These are phyloP conservation scores for Pelmatolapia mariae DNA, from an alignment of 2,113 vertebrate genomes.

Conservation along the genomic window DNA sequence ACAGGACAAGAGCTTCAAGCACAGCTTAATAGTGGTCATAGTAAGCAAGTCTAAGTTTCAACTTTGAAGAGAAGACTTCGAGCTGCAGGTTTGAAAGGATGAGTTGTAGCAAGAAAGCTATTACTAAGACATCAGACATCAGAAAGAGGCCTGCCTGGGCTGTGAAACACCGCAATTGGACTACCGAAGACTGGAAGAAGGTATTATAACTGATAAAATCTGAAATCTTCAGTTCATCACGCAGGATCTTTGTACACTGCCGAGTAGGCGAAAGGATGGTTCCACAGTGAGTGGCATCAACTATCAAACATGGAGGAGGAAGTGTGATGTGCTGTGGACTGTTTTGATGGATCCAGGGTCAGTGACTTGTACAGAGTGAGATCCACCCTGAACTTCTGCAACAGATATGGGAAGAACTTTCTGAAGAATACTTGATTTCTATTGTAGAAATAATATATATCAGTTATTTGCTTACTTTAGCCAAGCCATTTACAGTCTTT, in stretches of 20 bases:
- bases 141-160: neutral
- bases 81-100: neutral
- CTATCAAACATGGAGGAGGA: neutral
- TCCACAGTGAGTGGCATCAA: neutral
- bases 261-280: neutral
- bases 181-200: neutral
- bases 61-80: neutral
- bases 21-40: neutral
- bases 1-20: neutral
- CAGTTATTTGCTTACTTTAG: neutral
- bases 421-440: neutral
- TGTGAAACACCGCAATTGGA: neutral
- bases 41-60: neutral
- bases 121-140: neutral
- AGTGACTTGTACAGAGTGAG: neutral
- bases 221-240: neutral
- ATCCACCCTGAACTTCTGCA: neutral
- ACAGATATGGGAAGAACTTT: neutral
- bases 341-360: neutral
- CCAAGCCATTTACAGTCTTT: neutral
- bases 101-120: neutral
- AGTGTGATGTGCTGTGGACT: neutral
- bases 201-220: neutral
- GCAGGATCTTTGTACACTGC: neutral
- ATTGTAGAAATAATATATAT: neutral